phyloP scores from a whole-genome alignment of 2,797 vertebrate species.

The Oryzias sinensis region DNA sequence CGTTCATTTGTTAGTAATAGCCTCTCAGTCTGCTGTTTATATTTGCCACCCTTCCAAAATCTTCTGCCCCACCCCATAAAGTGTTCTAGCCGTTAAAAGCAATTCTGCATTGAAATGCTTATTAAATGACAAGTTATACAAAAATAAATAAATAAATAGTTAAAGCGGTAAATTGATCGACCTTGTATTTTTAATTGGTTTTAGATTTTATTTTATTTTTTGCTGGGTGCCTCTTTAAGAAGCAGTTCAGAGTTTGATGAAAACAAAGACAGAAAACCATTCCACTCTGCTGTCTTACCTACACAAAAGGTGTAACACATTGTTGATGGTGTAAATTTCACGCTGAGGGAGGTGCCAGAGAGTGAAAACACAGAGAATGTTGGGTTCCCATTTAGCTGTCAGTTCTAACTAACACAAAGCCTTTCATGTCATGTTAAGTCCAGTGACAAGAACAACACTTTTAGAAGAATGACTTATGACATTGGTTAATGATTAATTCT shows the following conservation, averaged over 20 bases:
- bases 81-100: too few species aligned
- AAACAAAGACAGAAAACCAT: constrained; percentile 23
- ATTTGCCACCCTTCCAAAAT: too few species aligned
- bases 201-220: too few species aligned
- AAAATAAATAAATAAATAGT: too few species aligned
- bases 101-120: too few species aligned
- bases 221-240: constrained; percentile 3
- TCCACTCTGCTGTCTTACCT: constrained; percentile 14
- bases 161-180: too few species aligned
- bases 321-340: constrained; percentile 21
- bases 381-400: constrained; percentile 49
- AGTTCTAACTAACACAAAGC: constrained; percentile 30
- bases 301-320: constrained; percentile 6
- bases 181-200: too few species aligned
- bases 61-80: too few species aligned
- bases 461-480: constrained; percentile 11
- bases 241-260: constrained; percentile 23
- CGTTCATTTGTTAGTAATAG: too few species aligned
- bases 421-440: constrained; percentile 16
- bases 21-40: too few species aligned
- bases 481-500: constrained; percentile 17
- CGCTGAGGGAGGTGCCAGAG: constrained; percentile 17
- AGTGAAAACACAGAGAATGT: constrained; percentile 20
- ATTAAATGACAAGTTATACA: too few species aligned
- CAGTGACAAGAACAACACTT: constrained; percentile 21